Evolutionary conservation across 1,140 invertebrate genomes (phyloP).

Genomic region (Philotrypesis tridentata): DNA sequence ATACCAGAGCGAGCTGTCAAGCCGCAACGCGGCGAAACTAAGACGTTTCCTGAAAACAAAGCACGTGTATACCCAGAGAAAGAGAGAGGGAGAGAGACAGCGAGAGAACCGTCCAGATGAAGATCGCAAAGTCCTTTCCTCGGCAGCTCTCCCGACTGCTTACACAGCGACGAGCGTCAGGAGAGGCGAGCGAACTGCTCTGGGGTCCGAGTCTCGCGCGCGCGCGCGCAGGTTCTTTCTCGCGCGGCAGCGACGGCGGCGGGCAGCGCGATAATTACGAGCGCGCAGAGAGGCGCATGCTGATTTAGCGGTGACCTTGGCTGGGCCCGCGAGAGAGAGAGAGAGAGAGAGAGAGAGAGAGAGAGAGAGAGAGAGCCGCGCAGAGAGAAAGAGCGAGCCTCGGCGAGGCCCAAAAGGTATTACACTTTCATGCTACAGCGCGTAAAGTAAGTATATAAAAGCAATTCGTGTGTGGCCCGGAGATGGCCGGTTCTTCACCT

Average conservation of each 20-base stretch:
- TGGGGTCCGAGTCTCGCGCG: no score
- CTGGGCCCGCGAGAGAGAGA: not conserved
- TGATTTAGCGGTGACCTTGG: conserved; percentile 49
- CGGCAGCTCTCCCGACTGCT: not conserved
- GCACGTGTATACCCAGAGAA: no score
- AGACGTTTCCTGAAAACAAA: not conserved
- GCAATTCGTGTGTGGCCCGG: conserved; percentile 74
- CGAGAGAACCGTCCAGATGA: not conserved
- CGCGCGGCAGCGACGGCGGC: no score
- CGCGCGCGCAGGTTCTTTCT: not conserved
- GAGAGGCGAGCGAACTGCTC: no score
- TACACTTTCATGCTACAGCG: conserved; percentile 57
- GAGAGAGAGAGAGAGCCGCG: not conserved
- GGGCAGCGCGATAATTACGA: conserved; percentile 28
- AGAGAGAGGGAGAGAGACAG: no score
- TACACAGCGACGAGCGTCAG: not conserved
- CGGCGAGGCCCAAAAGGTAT: conserved; percentile 54
- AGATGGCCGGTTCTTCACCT: conserved; percentile 74
- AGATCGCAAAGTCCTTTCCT: not conserved
- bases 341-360: not conserved
- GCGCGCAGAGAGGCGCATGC: conserved; percentile 11
- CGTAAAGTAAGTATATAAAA: conserved; percentile 69
- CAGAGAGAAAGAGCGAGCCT: not conserved
- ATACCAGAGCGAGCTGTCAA: no score
- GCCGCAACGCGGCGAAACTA: not conserved